Evolutionary conservation across 2,888 invertebrate species (phyloP), one percentile per base, ranked within the genome.

Genomic region (Boloria selene): DNA sequence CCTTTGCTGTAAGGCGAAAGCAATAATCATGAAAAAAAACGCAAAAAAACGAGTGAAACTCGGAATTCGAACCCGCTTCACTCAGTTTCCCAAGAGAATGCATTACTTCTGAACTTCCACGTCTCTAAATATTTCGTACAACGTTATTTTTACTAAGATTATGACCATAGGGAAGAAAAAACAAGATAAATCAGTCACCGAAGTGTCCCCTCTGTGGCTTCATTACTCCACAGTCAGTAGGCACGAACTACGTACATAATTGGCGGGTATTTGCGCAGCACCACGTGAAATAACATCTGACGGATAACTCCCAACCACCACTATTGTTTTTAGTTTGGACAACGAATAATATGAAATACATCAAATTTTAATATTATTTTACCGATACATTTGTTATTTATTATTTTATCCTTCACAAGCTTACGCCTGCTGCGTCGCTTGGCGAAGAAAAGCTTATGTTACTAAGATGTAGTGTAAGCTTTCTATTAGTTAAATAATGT

Each of bases 241-340:
- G 26, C 45, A 58, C 26, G 13, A 45, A 58, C 47, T 58, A 58
- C 58, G 58, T 59, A 59, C 59, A 59, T 59, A 53, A 62, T 84
- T 73, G 77, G 70, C 73, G 79, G 80, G 79, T 86, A 87, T 88
- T 87, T 74, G 74, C 74, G 75, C 81, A 75, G 77, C 80, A 74
- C 80, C 77, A 82, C 79, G 82, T 89, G 89, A 84, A 89, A 88
- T 84, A 89, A 89, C 88, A 89, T 76, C 72, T 74, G 68, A 65
- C 75, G 80, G 89, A 89, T 89, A 88, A 73, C 80, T 78, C 80
- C 22, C 45, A 72, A 70, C 68, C 44, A 52, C 53, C 61, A 50
- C 65, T 51, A 73, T 77, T 77, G 76, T 76, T 77, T 69, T 71
- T 67, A 64, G 62, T 68, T 68, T 61, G 67, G 67, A 67, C 67